These are phyloP conservation scores for Corythornis vintsioides DNA, from an alignment of 2,113 vertebrate species.

Conservation along the genomic window DNA sequence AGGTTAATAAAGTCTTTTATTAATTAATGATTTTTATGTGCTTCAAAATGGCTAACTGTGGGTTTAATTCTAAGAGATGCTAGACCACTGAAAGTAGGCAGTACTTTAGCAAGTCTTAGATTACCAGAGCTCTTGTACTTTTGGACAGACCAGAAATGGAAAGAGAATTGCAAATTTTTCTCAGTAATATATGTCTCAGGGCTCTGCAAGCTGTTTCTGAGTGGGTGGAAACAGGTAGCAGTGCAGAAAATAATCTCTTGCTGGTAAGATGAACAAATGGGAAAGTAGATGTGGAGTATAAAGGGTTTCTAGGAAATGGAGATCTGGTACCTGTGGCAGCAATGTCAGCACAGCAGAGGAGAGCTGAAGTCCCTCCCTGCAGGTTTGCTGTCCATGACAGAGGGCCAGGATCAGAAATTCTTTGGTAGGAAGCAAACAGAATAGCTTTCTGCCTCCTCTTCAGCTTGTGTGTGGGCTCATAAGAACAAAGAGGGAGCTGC, in stretches of 20 bases:
- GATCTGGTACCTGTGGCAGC: not conserved
- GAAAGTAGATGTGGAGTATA: not conserved
- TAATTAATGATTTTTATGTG: not conserved
- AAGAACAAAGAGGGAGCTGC: not conserved
- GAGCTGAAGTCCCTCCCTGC: not conserved
- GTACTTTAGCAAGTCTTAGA: not conserved
- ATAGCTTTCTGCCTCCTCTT: slow-evolving; percentile 6
- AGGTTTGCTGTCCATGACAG: not conserved
- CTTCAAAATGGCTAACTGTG: not conserved
- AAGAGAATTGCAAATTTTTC: not conserved
- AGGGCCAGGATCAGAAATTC: not conserved
- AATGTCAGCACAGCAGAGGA: not conserved
- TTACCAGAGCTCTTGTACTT: not conserved
- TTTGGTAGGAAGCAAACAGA: not conserved
- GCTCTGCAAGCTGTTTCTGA: not conserved
- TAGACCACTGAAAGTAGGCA: not conserved
- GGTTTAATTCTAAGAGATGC: not conserved
- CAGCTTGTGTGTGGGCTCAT: slow-evolving; percentile 26
- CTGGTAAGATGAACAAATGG: not conserved
- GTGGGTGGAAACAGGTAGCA: not conserved
- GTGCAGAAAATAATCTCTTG: not conserved
- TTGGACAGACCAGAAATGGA: not conserved
- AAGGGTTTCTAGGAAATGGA: not conserved
- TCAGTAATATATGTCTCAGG: not conserved
- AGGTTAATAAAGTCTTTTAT: not conserved